Evolutionary conservation across 2,888 invertebrate genomes (phyloP).

Genomic region (Pristionchus maxplancki): DNA sequence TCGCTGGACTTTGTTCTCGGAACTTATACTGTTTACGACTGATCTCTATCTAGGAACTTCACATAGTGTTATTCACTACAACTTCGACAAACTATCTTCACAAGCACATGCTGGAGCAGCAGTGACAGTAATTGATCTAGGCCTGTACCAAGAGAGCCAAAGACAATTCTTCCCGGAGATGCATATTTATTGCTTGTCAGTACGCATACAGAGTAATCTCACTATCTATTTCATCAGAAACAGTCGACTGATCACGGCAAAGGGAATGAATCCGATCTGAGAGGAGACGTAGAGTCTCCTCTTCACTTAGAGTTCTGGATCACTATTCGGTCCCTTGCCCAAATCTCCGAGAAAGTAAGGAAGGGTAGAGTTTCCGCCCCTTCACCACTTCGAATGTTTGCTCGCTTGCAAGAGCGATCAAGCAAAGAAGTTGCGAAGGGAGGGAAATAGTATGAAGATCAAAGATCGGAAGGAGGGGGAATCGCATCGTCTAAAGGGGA

Average conservation of each 20-base stretch:
- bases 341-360: slow-evolving; percentile 36
- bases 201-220: slow-evolving; percentile 18
- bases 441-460: slow-evolving; percentile 18
- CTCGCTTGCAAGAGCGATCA: slow-evolving; percentile 29
- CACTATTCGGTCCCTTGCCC: neutral
- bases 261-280: neutral
- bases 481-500: neutral
- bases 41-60: neutral
- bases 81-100: neutral
- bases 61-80: neutral
- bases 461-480: slow-evolving; percentile 1
- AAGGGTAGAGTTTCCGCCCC: neutral
- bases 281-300: neutral
- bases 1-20: too few species aligned
- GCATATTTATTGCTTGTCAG: slow-evolving; percentile 43
- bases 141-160: neutral
- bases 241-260: neutral
- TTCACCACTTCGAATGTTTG: slow-evolving; percentile 20
- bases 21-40: too few species aligned
- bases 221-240: slow-evolving; percentile 34
- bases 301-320: slow-evolving; percentile 1
- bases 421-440: slow-evolving; percentile 17
- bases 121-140: neutral
- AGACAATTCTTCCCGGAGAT: slow-evolving; percentile 29
- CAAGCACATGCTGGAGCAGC: neutral